Base-by-base conservation (phyloP, 2,797 vertebrate species). In the Lates japonicus region DNA sequence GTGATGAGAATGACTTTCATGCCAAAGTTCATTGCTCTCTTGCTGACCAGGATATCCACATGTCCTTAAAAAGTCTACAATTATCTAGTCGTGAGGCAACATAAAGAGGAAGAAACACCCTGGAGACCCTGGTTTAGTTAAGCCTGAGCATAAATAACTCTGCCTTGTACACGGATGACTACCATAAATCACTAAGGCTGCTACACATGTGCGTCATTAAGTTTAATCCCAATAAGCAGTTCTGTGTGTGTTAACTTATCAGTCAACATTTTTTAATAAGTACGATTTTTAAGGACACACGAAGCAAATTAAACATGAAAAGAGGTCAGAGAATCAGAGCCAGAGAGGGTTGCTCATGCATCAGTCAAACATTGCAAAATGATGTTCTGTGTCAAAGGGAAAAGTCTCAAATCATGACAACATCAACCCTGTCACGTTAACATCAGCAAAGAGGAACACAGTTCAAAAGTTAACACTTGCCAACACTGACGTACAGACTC, bases 241-340 rank as follows among this genome's bases (percentile, higher is more conserved):
- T 80, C 42, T 9, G 54, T 42, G 12, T 67, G 62, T 59, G 66
- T 68, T 12, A 19, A 69, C 17, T 37, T 49, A 63, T 65, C 51
- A 33, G 39, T 72, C 62, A 9, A 10, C 9, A 3, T 46, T 49
- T 78, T 74, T 70, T 79, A 75, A 73, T 63, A 51, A 81, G 31
- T 2, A 22, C 63, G 7, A 63, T 64, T 55, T 70, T 74, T 31
- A 68, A 41, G 33, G 69, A 42, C 14, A 58, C 66, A 20, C 14
- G 25, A 51, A 72, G 57, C 25, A 69, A 76, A 80, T 74, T 63
- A 41, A 3, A 67, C 73, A 71, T 82, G n/a, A 62, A 84, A 76
- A 68, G 37, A 73, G 33, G 57, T 2, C 29, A 3, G 20, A 35
- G 54, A 55, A 42, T 70, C 12, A 5, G 37, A 68, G 35, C 42